Base-by-base conservation (phyloP, 2,113 vertebrate genomes). In the Odontesthes bonariensis region DNA sequence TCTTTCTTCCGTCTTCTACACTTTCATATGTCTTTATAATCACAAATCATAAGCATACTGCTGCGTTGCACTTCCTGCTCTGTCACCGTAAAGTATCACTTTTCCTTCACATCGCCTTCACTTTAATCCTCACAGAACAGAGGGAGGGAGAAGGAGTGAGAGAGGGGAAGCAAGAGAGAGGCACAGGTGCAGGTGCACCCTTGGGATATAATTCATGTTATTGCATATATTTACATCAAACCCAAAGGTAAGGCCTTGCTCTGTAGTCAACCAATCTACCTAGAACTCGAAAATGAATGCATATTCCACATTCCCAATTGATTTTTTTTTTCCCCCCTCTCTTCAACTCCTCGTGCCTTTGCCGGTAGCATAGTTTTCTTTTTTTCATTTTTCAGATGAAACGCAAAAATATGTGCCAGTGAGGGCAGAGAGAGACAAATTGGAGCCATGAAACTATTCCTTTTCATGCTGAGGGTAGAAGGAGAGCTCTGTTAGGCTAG, bases 401-500 rank as follows among this genome's bases (percentile, higher is more conserved):
- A 84, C 27, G 59, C 69, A 81, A 80, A 87, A 87, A 81, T 75
- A 76, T 82, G 65, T 86, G 75, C 82, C 40, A 60, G 77, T 8
- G 51, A 83, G 72, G 72, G 74, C 73, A 60, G 65, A 22, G 69
- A 54, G 76, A 90, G 88, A 91, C 86, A 92, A 91, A 93, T 89
- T 85, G 84, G 70, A 85, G 75, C 67, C 77, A 71, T 79, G 79
- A 75, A 87, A 81, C 69, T 88, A 82, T 88, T 91, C 74, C 75
- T 89, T 92, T 89, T 88, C 76, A 75, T 87, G 84, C 84, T 77
- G 80, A 19, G 82, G 75, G 67, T 77, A 91, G 89, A 90, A 87
- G 83, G 78, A 84, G 81, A 77, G 68, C 82, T 87, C 72, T 84
- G 90, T 92, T 91, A 86, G 69, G 74, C 74, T 61, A 64, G 83